phyloP scores from a whole-genome alignment of 2,797 vertebrate species.

The Hyperoplus lanceolatus region DNA sequence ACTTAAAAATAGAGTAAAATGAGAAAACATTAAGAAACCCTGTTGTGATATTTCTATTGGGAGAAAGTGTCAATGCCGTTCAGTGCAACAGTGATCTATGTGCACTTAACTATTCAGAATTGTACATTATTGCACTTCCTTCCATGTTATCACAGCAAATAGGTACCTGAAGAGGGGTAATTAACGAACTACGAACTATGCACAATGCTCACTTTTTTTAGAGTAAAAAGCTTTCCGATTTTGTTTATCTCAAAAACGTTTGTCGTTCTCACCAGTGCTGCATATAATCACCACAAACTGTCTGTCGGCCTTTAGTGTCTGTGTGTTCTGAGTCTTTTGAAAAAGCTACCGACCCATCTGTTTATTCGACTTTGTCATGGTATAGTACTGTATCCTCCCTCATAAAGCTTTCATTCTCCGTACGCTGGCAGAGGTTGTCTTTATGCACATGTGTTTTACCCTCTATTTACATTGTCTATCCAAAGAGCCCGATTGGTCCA shows the following conservation, averaged over 20 bases:
- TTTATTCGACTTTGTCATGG: slow-evolving; percentile 68
- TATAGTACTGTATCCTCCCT: slow-evolving; percentile 72
- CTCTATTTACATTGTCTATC: slow-evolving; percentile 70
- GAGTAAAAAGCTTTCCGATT: slow-evolving; percentile 83
- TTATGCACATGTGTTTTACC: slow-evolving; percentile 74
- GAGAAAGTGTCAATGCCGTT: slow-evolving; percentile 82
- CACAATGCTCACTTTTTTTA: slow-evolving; percentile 89
- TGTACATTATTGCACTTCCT: slow-evolving; percentile 88
- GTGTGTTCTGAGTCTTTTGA: slow-evolving; percentile 78
- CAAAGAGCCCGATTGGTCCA: slow-evolving; percentile 73
- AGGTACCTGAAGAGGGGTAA: slow-evolving; percentile 79
- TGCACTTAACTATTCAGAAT: slow-evolving; percentile 84
- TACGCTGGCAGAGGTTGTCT: slow-evolving; percentile 72
- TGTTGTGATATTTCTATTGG: slow-evolving; percentile 82
- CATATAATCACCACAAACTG: slow-evolving; percentile 80
- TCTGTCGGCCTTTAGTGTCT: slow-evolving; percentile 80
- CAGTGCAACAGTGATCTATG: slow-evolving; percentile 88
- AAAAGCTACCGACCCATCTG: slow-evolving; percentile 68
- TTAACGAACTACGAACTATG: slow-evolving; percentile 88
- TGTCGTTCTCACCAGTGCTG: slow-evolving; percentile 82
- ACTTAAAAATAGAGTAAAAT: slow-evolving; percentile 77
- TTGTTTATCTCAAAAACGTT: slow-evolving; percentile 76
- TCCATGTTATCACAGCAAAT: slow-evolving; percentile 86
- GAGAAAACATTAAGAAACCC: slow-evolving; percentile 75
- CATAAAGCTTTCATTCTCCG: slow-evolving; percentile 70